Percentiles rank a stretch among this genome's conserved stretches.
These are phyloP conservation scores for Anthophora plumipes DNA, from an alignment of 2,888 invertebrate species.

Conservation along the genomic window DNA sequence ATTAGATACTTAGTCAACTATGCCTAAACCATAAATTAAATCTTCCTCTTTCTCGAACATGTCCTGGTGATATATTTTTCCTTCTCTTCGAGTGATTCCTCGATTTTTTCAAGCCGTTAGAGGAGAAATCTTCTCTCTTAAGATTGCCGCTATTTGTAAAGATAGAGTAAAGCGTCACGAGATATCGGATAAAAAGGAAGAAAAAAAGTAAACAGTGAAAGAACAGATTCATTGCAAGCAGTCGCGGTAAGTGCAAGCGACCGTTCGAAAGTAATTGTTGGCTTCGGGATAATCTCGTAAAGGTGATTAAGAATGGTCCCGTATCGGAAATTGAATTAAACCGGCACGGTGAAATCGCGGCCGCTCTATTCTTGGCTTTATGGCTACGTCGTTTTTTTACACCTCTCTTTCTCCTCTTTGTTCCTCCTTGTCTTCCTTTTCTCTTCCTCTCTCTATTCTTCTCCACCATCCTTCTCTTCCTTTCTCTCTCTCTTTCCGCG, in stretches of 20 bases:
- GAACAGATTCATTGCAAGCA: neutral
- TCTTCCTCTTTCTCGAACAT: too few species aligned
- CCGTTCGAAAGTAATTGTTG: constrained; percentile 49
- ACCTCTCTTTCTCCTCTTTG: neutral
- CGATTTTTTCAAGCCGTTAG: too few species aligned
- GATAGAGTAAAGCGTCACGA: too few species aligned
- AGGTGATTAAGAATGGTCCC: constrained; percentile 51
- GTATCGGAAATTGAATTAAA: constrained; percentile 56
- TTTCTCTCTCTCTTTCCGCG: too few species aligned
- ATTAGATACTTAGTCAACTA: too few species aligned
- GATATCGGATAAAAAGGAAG: too few species aligned
- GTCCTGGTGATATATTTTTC: too few species aligned
- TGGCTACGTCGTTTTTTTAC: neutral
- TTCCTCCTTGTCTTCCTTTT: neutral
- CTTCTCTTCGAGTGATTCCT: too few species aligned
- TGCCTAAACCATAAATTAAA: too few species aligned
- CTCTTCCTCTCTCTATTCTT: too few species aligned
- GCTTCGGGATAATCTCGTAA: constrained; percentile 49
- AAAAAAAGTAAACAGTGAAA: neutral
- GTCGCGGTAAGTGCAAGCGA: neutral
- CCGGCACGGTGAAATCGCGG: constrained; percentile 26
- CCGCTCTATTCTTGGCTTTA: constrained; percentile 11
- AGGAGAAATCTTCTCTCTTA: too few species aligned
- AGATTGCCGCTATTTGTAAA: neutral
- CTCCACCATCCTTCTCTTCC: too few species aligned